These are phyloP conservation scores for Paradisaea rubra DNA, from an alignment of 2,113 vertebrate species.

Conservation along the genomic window DNA sequence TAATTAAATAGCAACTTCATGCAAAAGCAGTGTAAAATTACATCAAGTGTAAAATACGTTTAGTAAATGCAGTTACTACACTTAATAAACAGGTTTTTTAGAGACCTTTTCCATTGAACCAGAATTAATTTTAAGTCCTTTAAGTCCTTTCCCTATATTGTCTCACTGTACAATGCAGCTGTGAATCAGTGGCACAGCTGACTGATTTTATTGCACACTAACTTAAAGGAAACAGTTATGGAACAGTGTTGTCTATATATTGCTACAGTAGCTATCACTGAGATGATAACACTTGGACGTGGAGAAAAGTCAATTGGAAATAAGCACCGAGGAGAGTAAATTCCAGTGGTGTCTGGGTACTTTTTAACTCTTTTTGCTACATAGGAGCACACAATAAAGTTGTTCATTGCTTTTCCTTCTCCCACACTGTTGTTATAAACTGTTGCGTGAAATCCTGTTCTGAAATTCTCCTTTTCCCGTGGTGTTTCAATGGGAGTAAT, in stretches of 20 bases:
- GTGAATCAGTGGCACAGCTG: neutral
- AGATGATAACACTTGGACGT: neutral
- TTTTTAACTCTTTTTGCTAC: neutral
- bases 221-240: neutral
- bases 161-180: neutral
- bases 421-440: neutral
- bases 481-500: neutral
- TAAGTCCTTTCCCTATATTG: neutral
- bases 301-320: neutral
- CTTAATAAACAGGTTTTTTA: neutral
- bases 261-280: neutral
- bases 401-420: neutral
- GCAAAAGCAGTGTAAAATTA: neutral
- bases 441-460: neutral
- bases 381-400: neutral
- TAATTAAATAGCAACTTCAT: neutral
- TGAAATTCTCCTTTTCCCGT: neutral
- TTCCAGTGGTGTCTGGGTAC: neutral
- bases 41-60: neutral
- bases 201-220: neutral
- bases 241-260: neutral
- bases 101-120: neutral
- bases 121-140: neutral
- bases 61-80: neutral
- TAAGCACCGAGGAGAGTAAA: neutral